Evolutionary conservation across 2,113 vertebrate species (phyloP).

Genomic region (Limanda limanda): DNA sequence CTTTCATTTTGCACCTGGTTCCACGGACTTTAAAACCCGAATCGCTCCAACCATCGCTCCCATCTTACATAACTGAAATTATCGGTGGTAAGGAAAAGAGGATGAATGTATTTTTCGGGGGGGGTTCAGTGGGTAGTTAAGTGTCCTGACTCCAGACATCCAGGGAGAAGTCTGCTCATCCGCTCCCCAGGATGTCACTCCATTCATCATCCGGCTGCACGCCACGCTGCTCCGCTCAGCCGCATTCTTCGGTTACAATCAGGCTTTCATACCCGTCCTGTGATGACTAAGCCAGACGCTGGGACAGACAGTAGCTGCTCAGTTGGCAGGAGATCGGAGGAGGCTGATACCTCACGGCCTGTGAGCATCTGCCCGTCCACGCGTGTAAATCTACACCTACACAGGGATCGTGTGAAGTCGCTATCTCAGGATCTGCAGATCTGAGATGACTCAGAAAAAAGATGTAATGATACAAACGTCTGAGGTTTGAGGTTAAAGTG

Average conservation of each 20-base stretch:
- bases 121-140: neutral
- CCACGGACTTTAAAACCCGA: neutral
- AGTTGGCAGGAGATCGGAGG: slow-evolving; percentile 41
- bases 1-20: slow-evolving; percentile 13
- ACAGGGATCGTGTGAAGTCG: neutral
- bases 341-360: slow-evolving; percentile 27
- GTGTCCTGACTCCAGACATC: slow-evolving; percentile 58
- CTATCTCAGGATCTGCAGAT: neutral
- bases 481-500: too few species aligned
- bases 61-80: neutral
- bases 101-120: neutral
- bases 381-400: slow-evolving; percentile 15
- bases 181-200: slow-evolving; percentile 69
- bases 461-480: neutral
- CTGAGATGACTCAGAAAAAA: neutral
- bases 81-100: slow-evolving; percentile 11
- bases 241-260: slow-evolving; percentile 73
- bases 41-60: neutral
- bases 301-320: slow-evolving; percentile 61
- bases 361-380: slow-evolving; percentile 14
- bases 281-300: slow-evolving; percentile 76
- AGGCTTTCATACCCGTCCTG: slow-evolving; percentile 65
- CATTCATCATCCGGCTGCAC: slow-evolving; percentile 73
- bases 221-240: slow-evolving; percentile 47
- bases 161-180: slow-evolving; percentile 50